phyloP scores from a whole-genome alignment of 2,113 vertebrate species.

The Shinisaurus crocodilurus region DNA sequence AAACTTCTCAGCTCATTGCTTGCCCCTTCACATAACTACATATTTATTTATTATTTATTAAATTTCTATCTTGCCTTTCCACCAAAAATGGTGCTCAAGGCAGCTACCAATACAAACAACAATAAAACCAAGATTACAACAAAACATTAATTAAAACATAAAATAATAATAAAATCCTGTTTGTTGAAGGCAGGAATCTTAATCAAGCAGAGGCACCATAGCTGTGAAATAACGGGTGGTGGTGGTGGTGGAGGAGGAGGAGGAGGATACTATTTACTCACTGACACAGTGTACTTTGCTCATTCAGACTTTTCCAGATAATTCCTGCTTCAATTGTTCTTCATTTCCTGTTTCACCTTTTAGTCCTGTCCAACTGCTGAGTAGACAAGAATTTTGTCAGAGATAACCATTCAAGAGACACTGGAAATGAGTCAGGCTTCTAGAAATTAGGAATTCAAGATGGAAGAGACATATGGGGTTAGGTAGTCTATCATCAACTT shows the following conservation, averaged over 20 bases:
- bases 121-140: no score
- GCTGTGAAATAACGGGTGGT: background rate
- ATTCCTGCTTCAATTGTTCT: constrained; percentile 6
- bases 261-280: background rate
- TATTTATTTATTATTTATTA: no score
- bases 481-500: background rate
- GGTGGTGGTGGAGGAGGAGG: no score
- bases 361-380: background rate
- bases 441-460: background rate
- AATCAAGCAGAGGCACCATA: background rate
- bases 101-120: no score
- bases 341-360: constrained; percentile 23
- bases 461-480: constrained; percentile 5
- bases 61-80: no score
- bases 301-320: constrained; percentile 18
- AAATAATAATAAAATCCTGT: background rate
- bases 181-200: constrained; percentile 15
- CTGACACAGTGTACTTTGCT: background rate
- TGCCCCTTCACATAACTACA: background rate
- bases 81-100: no score
- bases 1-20: background rate
- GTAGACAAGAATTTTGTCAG: constrained; percentile 22
- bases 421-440: background rate
- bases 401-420: constrained; percentile 17
- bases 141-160: no score